These are phyloP conservation scores for Limnephilus lunatus DNA, from an alignment of 2,888 invertebrate genomes.

Conservation along the genomic window DNA sequence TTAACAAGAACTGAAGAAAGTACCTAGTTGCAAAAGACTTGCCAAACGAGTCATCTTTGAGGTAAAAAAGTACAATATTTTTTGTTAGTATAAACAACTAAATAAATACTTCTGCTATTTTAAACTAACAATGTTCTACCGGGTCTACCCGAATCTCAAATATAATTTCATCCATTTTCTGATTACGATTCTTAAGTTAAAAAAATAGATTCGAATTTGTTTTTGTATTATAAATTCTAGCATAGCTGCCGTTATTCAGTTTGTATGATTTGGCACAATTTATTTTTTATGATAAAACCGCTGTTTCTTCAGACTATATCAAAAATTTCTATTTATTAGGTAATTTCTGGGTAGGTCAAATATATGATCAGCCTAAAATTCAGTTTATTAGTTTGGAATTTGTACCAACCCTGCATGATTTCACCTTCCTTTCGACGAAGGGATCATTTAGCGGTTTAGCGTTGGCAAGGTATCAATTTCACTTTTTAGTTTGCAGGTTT, in stretches of 20 bases:
- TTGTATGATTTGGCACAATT: too few relatives aligned
- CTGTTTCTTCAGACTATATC: too few relatives aligned
- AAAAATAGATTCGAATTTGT: neutral
- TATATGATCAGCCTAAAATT: neutral
- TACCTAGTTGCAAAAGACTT: too few relatives aligned
- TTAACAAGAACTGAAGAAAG: too few relatives aligned
- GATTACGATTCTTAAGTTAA: neutral
- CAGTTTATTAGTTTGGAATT: neutral
- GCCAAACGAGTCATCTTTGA: neutral
- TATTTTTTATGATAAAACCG: too few relatives aligned
- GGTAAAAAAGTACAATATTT: neutral
- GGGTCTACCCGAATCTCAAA: neutral
- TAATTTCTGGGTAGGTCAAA: neutral
- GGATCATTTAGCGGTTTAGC: neutral
- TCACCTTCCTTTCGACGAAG: neutral
- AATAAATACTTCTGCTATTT: neutral
- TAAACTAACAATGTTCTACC: too few relatives aligned
- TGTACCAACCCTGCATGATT: neutral
- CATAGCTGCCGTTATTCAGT: neutral
- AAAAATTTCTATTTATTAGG: neutral
- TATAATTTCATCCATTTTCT: neutral
- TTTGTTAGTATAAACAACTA: neutral
- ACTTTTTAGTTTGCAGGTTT: constrained; percentile 6
- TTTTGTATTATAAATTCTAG: neutral
- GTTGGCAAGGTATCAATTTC: neutral